Conservation (phyloP, 2,113 vertebrate species). For the Theropithecus gelada region DNA sequence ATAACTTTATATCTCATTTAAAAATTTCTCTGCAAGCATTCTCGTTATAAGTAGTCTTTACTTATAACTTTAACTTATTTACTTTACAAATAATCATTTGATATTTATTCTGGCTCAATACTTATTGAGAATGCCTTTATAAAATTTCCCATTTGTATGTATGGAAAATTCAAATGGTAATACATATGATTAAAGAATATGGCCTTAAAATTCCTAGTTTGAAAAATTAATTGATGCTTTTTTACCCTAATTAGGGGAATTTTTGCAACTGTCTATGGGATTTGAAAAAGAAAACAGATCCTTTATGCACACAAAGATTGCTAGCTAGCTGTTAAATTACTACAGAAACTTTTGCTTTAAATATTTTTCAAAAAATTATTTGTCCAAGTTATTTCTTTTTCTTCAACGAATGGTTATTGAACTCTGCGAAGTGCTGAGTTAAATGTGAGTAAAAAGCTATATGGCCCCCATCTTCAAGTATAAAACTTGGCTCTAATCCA, state of each 20-base stretch:
- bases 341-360: neutral
- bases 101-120: neutral
- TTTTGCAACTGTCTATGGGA: neutral
- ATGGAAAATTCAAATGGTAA: neutral
- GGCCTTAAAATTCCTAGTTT: neutral
- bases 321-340: neutral
- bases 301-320: neutral
- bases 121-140: neutral
- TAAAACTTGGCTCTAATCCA: neutral
- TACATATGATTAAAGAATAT: neutral
- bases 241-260: neutral
- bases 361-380: slow-evolving; percentile 17
- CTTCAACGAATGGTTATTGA: neutral
- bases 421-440: neutral
- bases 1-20: neutral
- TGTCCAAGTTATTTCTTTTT: neutral
- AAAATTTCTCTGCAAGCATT: neutral
- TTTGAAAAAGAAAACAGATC: neutral
- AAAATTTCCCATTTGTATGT: neutral
- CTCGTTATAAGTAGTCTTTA: neutral
- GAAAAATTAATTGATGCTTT: neutral
- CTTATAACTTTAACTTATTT: too few species aligned
- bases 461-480: neutral
- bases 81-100: neutral
- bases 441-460: neutral